These are phyloP conservation scores for Acanthisitta chloris DNA, from an alignment of 2,113 vertebrate species.

Conservation along the genomic window DNA sequence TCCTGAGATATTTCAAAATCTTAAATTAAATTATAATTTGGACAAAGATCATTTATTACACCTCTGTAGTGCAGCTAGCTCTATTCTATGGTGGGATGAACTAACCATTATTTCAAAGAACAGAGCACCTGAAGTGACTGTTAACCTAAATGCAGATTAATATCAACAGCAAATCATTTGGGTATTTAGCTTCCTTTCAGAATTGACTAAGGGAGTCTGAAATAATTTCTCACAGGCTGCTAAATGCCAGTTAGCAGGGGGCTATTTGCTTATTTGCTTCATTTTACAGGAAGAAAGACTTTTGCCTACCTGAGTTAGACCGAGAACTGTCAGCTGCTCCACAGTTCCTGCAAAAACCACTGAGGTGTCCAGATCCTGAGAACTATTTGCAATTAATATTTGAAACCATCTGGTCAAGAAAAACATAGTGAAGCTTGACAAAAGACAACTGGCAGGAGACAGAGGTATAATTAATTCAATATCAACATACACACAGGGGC, in stretches of 20 bases:
- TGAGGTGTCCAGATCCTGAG: not conserved
- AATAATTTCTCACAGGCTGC: constrained; percentile 5
- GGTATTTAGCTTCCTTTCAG: not conserved
- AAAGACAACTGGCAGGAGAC: not conserved
- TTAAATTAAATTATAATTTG: not conserved
- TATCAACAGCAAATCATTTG: not conserved
- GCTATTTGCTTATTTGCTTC: not conserved
- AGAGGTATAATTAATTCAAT: constrained; percentile 25
- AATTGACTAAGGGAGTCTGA: not conserved
- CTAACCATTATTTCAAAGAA: not conserved
- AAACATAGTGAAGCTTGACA: not conserved
- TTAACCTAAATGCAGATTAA: not conserved
- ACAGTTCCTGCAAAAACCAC: not conserved
- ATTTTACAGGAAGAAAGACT: not conserved
- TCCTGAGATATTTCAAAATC: not conserved
- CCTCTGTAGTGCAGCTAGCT: not conserved
- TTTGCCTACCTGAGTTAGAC: not conserved
- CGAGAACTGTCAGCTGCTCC: constrained; percentile 13
- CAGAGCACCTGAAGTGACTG: not conserved
- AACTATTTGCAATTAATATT: constrained; percentile 27
- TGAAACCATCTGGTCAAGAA: constrained; percentile 52
- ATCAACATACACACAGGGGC: not conserved
- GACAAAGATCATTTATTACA: not conserved
- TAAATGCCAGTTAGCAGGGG: not conserved
- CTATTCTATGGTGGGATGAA: not conserved